A percentile compares a stretch with the other conserved stretches of the same genome.
These are phyloP conservation scores for Amphipyra tragopoginis DNA, from an alignment of 2,888 invertebrate species.

Conservation along the genomic window DNA sequence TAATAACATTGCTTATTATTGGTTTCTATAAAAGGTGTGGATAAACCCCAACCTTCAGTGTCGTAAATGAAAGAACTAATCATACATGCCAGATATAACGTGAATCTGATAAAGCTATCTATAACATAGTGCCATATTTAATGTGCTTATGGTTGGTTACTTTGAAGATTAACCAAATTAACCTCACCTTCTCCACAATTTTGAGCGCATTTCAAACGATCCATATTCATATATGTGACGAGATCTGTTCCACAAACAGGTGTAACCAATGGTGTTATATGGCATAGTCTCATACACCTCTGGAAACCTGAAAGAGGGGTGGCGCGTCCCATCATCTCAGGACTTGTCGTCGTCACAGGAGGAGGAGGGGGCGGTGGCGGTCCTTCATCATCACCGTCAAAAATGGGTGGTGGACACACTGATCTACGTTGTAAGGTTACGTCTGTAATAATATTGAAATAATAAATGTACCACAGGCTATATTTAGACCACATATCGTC, in stretches of 20 bases:
- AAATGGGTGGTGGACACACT: conserved; percentile 30
- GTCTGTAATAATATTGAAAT: conserved; percentile 18
- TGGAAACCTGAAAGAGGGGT: conserved; percentile 18
- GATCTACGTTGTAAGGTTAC: conserved; percentile 36
- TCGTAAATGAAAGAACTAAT: no score
- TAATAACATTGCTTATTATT: no score
- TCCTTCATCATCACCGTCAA: not conserved
- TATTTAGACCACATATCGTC: no score
- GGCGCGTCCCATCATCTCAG: conserved; percentile 10
- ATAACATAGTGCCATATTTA: no score
- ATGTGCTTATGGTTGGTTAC: not conserved
- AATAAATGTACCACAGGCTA: no score
- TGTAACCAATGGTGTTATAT: conserved; percentile 75
- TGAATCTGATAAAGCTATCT: no score
- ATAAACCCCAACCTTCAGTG: no score
- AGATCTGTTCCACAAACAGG: conserved; percentile 84
- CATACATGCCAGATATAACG: no score
- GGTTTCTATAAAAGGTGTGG: no score
- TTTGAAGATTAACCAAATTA: not conserved
- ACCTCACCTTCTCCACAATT: conserved; percentile 81
- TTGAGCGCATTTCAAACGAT: conserved; percentile 77
- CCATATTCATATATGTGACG: conserved; percentile 78
- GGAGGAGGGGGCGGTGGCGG: not conserved
- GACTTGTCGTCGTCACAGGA: not conserved
- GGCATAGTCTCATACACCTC: conserved; percentile 67